phyloP scores from a whole-genome alignment of 2,888 invertebrate genomes.

The Drosophila austrosaltans region DNA sequence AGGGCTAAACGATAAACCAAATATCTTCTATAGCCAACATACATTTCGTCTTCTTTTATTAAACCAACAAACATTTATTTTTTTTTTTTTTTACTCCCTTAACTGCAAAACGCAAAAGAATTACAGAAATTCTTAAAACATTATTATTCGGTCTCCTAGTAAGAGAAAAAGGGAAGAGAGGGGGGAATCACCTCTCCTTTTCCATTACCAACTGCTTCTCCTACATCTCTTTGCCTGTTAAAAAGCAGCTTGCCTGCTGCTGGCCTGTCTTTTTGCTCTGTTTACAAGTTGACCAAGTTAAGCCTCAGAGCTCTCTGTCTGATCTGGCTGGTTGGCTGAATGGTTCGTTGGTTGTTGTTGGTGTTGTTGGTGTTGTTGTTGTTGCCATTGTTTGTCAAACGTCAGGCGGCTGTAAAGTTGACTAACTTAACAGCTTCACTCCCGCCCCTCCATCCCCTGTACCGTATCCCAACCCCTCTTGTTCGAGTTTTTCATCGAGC shows the following conservation, averaged over 20 bases:
- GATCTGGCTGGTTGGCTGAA: slow-evolving; percentile 14
- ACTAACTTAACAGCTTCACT: slow-evolving; percentile 61
- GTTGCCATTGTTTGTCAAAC: slow-evolving; percentile 72
- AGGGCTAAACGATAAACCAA: slow-evolving; percentile 25
- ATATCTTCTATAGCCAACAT: not conserved
- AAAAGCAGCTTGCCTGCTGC: slow-evolving; percentile 8
- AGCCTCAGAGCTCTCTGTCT: slow-evolving; percentile 9
- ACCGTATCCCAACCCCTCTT: slow-evolving; percentile 1
- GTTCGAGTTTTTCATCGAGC: slow-evolving; percentile 42
- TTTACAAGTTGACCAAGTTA: slow-evolving; percentile 24
- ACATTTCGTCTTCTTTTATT: slow-evolving; percentile 1
- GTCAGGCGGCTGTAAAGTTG: slow-evolving; percentile 66
- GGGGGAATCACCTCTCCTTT: not conserved
- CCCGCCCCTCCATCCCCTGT: slow-evolving; percentile 22
- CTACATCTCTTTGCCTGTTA: not conserved
- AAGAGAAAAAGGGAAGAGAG: no score
- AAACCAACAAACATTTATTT: not conserved
- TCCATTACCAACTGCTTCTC: not conserved
- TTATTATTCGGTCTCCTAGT: not conserved
- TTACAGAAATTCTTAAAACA: slow-evolving; percentile 4
- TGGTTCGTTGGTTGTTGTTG: slow-evolving; percentile 16
- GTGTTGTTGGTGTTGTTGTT: slow-evolving; percentile 28
- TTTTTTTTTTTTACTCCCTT: not conserved
- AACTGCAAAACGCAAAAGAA: not conserved
- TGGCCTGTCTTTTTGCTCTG: not conserved